These are phyloP conservation scores for Gandaritis pyraliata DNA, from an alignment of 2,888 invertebrate species.

Conservation along the genomic window DNA sequence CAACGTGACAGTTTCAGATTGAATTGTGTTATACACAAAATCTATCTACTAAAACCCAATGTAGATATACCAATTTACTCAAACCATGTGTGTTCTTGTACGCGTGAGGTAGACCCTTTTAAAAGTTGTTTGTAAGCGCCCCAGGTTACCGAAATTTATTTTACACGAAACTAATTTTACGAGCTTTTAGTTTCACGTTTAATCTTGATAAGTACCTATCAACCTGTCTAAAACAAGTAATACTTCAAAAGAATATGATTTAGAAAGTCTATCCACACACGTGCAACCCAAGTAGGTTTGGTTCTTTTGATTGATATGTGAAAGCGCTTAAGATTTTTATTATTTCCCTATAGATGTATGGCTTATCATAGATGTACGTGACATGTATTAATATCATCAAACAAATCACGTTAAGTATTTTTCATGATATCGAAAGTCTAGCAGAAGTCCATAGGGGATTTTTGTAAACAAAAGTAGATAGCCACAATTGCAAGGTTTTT, in stretches of 20 bases:
- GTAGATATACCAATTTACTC: not conserved
- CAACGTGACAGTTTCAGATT: no score
- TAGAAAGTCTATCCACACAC: not conserved
- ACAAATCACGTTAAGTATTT: no score
- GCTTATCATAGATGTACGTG: no score
- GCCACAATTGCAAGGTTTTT: no score
- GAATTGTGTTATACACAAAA: no score
- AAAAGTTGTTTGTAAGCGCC: slow-evolving; percentile 6
- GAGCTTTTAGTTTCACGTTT: slow-evolving; percentile 1
- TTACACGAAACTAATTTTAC: slow-evolving; percentile 5
- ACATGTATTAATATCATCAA: no score
- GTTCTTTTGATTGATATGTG: not conserved
- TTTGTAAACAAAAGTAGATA: no score
- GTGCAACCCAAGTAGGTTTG: not conserved
- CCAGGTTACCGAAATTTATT: slow-evolving; percentile 1
- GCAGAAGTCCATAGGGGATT: no score
- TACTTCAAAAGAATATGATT: not conserved
- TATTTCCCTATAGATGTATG: no score
- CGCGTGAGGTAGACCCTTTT: slow-evolving; percentile 8
- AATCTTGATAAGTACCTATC: not conserved
- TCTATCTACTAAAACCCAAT: not conserved
- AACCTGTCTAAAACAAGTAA: not conserved
- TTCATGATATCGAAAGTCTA: no score
- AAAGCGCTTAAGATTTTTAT: no score
- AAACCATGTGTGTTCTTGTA: not conserved